Evolutionary conservation across 2,113 vertebrate species (phyloP).

Genomic region (Crotalus horridus): DNA sequence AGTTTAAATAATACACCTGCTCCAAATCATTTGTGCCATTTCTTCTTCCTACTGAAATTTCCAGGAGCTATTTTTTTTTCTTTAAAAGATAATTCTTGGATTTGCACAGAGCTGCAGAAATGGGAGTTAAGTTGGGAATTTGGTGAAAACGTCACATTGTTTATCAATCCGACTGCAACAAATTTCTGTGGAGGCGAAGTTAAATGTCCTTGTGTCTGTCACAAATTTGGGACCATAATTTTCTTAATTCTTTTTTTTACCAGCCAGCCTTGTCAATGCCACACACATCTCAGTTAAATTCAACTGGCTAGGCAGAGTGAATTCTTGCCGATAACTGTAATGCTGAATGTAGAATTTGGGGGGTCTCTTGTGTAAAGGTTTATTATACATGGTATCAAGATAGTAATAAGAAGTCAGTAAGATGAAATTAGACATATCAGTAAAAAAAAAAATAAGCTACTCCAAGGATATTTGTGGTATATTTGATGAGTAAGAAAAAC

Average conservation of each 20-base stretch:
- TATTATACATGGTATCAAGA: not conserved
- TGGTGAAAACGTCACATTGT: not conserved
- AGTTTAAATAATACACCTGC: not conserved
- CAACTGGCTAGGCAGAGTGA: not conserved
- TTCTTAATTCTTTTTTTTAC: not conserved
- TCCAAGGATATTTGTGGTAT: constrained; percentile 23
- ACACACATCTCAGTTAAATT: not conserved
- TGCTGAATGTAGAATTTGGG: not conserved
- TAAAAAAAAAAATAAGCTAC: constrained; percentile 30
- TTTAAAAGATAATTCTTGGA: not conserved
- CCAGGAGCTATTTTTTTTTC: not conserved
- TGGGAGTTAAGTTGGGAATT: not conserved
- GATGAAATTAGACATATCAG: constrained; percentile 4
- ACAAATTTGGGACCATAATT: not conserved
- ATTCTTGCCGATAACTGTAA: not conserved
- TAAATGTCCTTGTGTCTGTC: not conserved
- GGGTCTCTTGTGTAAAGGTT: not conserved
- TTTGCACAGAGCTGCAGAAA: not conserved
- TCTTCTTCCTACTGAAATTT: not conserved
- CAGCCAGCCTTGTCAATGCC: not conserved
- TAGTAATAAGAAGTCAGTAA: not conserved
- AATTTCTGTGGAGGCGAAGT: not conserved
- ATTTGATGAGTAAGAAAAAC: constrained; percentile 27
- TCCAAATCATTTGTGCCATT: not conserved
- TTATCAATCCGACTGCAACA: not conserved